Evolutionary conservation across 2,888 invertebrate genomes (phyloP), one percentile per base, ranked within the genome.

Genomic region (Euplagia quadripunctaria): DNA sequence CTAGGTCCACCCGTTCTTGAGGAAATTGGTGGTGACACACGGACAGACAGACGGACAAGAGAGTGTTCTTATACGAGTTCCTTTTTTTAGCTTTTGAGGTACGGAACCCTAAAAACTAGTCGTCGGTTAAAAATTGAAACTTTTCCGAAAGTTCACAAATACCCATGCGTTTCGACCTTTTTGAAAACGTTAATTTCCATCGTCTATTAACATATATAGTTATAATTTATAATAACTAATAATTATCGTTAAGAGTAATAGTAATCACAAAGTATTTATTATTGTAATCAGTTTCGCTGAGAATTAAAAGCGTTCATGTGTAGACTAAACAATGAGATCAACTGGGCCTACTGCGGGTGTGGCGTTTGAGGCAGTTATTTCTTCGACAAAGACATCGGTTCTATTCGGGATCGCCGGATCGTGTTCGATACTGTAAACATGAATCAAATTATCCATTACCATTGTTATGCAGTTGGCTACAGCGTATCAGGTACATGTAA

Each of bases 311-410:
- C 89, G 88, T 83, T 86, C 83, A 82, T 76, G 82, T 76, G 92
- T 93, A 95, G 95, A 95, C 95, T 95, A 95, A 95, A 95, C 95
- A 95, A 94, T 95, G 95, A 94, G 93, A 93, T 95, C 95, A 95
- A 92, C 91, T 90, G 90, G 83, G 85, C 86, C 81, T 82, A 86
- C 84, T 83, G 84, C 85, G 85, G 86, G 82, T 81, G 84, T 88
- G 87, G 84, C 86, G 85, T 85, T 85, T 85, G 82, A 82, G 82
- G 78, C 81, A 83, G 81, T 82, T 85, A 87, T 80, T 86, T 84
- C 81, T 84, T 84, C 86, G 88, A 90, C 91, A 91, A 90, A 89
- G 92, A 91, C 91, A 89, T 87, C 85, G 88, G 87, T 91, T 92
- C 84, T 85, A 77, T 83, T 83, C 79, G 69, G 71, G 69, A 69